These are phyloP conservation scores for Atlantisia rogersi DNA, from an alignment of 2,113 vertebrate genomes.

Conservation along the genomic window DNA sequence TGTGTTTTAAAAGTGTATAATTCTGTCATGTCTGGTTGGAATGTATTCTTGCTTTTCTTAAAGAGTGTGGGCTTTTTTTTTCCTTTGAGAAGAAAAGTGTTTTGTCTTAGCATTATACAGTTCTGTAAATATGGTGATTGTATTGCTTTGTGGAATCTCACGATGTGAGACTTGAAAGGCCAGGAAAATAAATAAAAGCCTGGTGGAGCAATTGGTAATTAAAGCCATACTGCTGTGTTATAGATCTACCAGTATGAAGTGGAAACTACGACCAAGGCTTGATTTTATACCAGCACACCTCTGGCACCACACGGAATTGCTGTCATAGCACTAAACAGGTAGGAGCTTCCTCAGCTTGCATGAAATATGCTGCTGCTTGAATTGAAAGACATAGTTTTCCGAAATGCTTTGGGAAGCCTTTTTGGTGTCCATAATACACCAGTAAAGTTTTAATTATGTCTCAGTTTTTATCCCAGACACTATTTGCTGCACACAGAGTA, in stretches of 20 bases:
- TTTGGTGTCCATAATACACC: not conserved
- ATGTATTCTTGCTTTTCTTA: not conserved
- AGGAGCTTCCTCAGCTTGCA: not conserved
- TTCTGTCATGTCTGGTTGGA: not conserved
- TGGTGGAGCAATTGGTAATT: not conserved
- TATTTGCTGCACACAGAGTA: not conserved
- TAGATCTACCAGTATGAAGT: not conserved
- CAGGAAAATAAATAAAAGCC: not conserved
- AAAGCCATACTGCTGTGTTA: not conserved
- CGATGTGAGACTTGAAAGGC: not conserved
- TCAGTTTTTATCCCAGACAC: not conserved
- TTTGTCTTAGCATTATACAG: not conserved
- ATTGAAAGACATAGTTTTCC: not conserved
- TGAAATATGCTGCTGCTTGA: not conserved
- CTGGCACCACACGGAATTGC: not conserved
- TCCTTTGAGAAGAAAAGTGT: not conserved
- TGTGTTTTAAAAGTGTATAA: not conserved
- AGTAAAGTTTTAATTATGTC: not conserved
- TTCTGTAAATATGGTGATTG: constrained; percentile 11
- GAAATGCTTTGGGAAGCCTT: not conserved
- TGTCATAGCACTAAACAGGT: not conserved
- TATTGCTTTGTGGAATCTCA: constrained; percentile 52
- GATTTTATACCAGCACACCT: not conserved
- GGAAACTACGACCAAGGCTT: not conserved
- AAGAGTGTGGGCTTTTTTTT: not conserved